Conservation (phyloP, 2,113 vertebrate genomes). For the Alligator sinensis region DNA sequence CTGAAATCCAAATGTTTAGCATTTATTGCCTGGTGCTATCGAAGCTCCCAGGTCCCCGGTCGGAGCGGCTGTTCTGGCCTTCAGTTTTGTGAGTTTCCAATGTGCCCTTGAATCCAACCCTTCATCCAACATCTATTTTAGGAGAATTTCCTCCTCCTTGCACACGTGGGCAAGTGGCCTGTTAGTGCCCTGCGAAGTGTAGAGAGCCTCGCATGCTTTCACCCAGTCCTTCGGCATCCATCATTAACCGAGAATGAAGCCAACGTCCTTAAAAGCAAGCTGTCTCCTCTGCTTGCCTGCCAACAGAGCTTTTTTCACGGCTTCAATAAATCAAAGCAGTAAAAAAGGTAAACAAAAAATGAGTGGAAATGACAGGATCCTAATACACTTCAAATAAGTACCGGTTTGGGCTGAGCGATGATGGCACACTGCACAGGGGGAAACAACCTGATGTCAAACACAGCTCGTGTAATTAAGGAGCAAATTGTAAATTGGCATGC, state of each 20-base stretch:
- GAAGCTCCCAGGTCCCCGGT: background rate
- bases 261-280: background rate
- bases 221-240: rapidly evolving
- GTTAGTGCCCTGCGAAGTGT: background rate
- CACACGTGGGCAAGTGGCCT: background rate
- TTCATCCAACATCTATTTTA: rapidly evolving
- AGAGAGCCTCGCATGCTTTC: rapidly evolving
- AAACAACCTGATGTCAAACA: background rate
- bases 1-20: background rate
- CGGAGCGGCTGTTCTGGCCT: rapidly evolving
- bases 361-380: rapidly evolving
- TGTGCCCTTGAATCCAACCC: background rate
- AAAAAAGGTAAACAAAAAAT: rapidly evolving
- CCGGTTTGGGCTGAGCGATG: background rate
- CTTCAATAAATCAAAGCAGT: background rate
- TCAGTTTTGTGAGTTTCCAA: background rate
- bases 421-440: rapidly evolving
- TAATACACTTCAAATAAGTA: background rate
- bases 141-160: background rate
- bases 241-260: rapidly evolving
- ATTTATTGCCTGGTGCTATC: background rate
- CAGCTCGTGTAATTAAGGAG: background rate
- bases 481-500: rapidly evolving
- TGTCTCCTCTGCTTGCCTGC: rapidly evolving
- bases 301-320: background rate